Percentiles rank a stretch among this genome's conserved stretches.
These are phyloP conservation scores for Cancer borealis DNA, from an alignment of 2,888 invertebrate species.

Conservation along the genomic window DNA sequence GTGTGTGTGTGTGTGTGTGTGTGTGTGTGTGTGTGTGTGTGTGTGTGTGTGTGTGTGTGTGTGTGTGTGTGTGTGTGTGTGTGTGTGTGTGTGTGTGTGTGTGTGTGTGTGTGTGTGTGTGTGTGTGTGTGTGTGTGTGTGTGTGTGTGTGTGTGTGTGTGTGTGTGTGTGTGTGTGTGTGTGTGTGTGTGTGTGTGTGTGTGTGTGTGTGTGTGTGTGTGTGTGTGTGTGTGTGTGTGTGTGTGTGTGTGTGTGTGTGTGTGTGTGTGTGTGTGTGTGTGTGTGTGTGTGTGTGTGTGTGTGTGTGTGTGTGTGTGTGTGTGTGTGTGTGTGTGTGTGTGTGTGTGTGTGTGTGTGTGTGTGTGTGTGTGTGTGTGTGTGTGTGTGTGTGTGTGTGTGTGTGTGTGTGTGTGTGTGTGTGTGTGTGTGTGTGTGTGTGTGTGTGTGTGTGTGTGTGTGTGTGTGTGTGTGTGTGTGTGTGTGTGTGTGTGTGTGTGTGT, in stretches of 20 bases:
- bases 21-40: neutral
- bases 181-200: constrained; percentile 1
- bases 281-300: constrained; percentile 7
- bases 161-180: constrained; percentile 3
- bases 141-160: constrained; percentile 7
- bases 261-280: constrained; percentile 12
- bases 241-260: neutral
- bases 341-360: neutral
- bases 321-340: neutral
- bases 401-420: neutral
- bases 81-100: too few species aligned
- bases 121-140: neutral
- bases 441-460: neutral
- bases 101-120: neutral
- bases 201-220: neutral
- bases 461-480: neutral
- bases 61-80: neutral
- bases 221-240: neutral
- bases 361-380: neutral
- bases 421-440: neutral
- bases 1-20: neutral
- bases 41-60: constrained; percentile 25
- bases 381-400: constrained; percentile 25
- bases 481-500: neutral
- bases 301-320: neutral